These are phyloP conservation scores for Aspidoscelis tigris DNA, from an alignment of 2,113 vertebrate genomes.

Conservation along the genomic window DNA sequence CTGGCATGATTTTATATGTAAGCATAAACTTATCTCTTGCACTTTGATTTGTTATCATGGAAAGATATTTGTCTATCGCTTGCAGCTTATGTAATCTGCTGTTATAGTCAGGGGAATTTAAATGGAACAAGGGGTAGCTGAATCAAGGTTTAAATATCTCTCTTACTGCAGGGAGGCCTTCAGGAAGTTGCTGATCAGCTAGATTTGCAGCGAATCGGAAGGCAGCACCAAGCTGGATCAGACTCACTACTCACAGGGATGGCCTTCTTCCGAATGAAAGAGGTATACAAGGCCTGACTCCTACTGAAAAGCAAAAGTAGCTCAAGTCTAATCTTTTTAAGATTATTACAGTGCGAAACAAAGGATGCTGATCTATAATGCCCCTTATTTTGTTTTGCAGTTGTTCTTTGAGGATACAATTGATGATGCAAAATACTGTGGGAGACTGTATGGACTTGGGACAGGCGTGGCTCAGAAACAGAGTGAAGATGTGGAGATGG, in stretches of 20 bases:
- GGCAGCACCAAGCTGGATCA: constrained; percentile 96
- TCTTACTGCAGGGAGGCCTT: constrained; percentile 85
- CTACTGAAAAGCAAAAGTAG: neutral
- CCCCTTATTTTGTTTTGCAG: constrained; percentile 72
- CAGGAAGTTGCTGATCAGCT: constrained; percentile 98
- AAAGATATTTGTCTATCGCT: neutral
- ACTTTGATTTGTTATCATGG: neutral
- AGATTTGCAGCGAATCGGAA: constrained; percentile 94
- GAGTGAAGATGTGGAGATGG: constrained; percentile 84
- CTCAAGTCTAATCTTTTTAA: neutral
- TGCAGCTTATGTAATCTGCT: neutral
- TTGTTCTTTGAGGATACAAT: constrained; percentile 99
- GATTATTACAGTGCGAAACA: neutral
- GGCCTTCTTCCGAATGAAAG: constrained; percentile 99
- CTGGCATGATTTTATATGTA: neutral
- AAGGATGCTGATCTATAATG: neutral
- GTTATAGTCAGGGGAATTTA: neutral
- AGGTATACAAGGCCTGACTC: constrained; percentile 75
- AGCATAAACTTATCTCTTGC: neutral
- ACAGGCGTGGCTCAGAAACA: constrained; percentile 93
- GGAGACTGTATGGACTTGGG: constrained; percentile 94
- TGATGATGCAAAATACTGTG: constrained; percentile 97
- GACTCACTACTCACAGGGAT: constrained; percentile 96
- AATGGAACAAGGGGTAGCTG: neutral
- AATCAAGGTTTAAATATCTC: neutral